These are phyloP conservation scores for Rhodeus uyekii DNA, from an alignment of 2,797 vertebrate species.

Conservation along the genomic window DNA sequence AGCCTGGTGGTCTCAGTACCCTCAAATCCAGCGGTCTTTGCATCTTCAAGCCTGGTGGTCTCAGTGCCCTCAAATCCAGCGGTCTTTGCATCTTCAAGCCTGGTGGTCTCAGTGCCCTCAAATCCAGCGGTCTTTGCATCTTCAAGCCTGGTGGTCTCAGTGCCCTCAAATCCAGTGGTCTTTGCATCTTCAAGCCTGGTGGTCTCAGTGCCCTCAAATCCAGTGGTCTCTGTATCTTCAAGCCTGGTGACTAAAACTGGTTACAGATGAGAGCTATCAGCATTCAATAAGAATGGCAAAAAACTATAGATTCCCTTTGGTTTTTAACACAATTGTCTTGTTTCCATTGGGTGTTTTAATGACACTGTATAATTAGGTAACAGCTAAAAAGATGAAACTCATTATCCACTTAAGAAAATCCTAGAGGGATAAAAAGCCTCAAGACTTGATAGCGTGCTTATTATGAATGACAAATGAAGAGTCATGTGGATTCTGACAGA, in stretches of 20 bases:
- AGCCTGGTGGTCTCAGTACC: no score
- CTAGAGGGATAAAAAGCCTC: slow-evolving; percentile 26
- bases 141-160: no score
- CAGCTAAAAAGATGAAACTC: slow-evolving; percentile 21
- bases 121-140: no score
- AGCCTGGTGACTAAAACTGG: neutral
- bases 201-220: no score
- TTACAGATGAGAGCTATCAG: neutral
- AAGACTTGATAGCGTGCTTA: slow-evolving; percentile 31
- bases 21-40: no score
- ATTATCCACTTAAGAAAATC: slow-evolving; percentile 48
- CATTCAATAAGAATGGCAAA: neutral
- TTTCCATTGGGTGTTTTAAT: slow-evolving; percentile 44
- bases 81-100: no score
- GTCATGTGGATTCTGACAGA: slow-evolving; percentile 20
- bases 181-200: no score
- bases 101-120: no score
- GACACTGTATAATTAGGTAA: slow-evolving; percentile 43
- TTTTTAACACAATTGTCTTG: neutral
- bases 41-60: no score
- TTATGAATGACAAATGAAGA: slow-evolving; percentile 48
- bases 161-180: no score
- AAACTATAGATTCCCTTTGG: neutral
- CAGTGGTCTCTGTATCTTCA: no score
- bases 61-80: no score